Conservation (phyloP, 2,888 invertebrate species). For the Oscheius sp. region DNA sequence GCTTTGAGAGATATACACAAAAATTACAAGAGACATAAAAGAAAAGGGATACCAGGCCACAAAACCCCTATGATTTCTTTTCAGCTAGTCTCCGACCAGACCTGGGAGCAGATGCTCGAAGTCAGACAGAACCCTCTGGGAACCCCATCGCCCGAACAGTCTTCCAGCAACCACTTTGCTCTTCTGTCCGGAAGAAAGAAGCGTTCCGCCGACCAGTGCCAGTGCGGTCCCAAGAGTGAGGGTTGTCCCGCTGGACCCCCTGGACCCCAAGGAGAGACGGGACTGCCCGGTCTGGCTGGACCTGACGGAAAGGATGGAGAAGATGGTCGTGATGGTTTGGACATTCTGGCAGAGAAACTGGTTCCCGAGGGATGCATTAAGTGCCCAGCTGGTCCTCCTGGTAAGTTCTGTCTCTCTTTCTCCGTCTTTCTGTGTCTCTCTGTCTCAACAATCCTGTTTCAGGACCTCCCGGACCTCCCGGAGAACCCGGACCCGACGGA, state of each 20-base stretch:
- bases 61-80: background rate
- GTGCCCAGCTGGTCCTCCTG: constrained; percentile 63
- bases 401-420: background rate
- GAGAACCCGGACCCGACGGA: constrained; percentile 61
- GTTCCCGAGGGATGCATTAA: constrained; percentile 54
- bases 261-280: constrained; percentile 59
- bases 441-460: background rate
- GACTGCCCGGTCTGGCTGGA: constrained; percentile 58
- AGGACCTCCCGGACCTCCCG: constrained; percentile 64
- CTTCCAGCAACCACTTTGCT: background rate
- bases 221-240: constrained; percentile 43
- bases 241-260: constrained; percentile 62
- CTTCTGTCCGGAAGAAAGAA: constrained; percentile 30
- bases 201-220: constrained; percentile 27
- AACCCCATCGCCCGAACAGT: background rate
- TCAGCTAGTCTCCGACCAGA: constrained; percentile 49
- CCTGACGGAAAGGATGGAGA: constrained; percentile 54
- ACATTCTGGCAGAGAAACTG: constrained; percentile 41
- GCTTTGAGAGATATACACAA: no score
- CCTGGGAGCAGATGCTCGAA: constrained; percentile 51
- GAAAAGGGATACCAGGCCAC: no score
- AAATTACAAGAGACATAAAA: no score
- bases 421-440: background rate
- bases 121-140: constrained; percentile 37
- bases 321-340: constrained; percentile 44